Evolutionary conservation across 2,888 invertebrate species (phyloP).

Genomic region (Pollenia griseotomentosa): DNA sequence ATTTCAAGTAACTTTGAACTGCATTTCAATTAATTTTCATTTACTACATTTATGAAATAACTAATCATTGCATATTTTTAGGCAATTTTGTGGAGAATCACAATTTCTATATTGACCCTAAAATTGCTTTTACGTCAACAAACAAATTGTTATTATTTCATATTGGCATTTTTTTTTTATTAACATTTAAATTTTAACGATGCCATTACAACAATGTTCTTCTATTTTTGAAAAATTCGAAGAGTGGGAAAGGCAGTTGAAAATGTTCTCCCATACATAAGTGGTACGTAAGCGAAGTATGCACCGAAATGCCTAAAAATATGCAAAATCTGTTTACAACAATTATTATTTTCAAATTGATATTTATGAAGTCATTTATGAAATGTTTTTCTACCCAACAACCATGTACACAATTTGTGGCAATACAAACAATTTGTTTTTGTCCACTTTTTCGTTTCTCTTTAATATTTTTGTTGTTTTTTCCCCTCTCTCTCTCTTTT

Average conservation of each 20-base stretch:
- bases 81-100: slow-evolving; percentile 46
- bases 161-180: slow-evolving; percentile 56
- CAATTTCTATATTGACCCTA: slow-evolving; percentile 52
- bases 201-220: slow-evolving; percentile 55
- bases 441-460: slow-evolving; percentile 56
- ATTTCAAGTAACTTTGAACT: slow-evolving; percentile 10
- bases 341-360: slow-evolving; percentile 80
- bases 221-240: slow-evolving; percentile 35
- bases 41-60: slow-evolving; percentile 20
- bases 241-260: slow-evolving; percentile 23
- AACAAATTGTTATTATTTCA: slow-evolving; percentile 62
- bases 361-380: slow-evolving; percentile 82
- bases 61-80: slow-evolving; percentile 53
- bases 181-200: slow-evolving; percentile 69
- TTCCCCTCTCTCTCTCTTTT: slow-evolving; percentile 17
- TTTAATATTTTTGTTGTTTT: slow-evolving; percentile 40
- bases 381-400: slow-evolving; percentile 80
- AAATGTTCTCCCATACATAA: not conserved
- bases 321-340: slow-evolving; percentile 76
- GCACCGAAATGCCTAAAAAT: slow-evolving; percentile 65
- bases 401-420: slow-evolving; percentile 78
- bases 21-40: slow-evolving; percentile 42
- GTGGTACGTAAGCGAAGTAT: not conserved
- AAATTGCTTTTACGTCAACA: slow-evolving; percentile 58
- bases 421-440: slow-evolving; percentile 72